Evolutionary conservation across 2,888 invertebrate species (phyloP).

Genomic region (Micropterix aruncella): DNA sequence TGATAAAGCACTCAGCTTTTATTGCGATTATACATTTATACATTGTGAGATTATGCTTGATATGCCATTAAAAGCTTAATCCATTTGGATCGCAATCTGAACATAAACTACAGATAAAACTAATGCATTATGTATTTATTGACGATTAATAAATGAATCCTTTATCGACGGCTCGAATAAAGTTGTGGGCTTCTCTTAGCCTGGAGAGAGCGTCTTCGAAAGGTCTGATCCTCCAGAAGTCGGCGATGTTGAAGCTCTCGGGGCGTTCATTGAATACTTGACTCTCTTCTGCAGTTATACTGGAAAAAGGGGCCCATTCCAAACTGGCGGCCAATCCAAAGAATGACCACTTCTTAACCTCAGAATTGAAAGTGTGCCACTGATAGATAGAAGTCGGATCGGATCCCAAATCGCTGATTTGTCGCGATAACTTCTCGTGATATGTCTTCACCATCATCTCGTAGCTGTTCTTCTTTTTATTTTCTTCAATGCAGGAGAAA

Average conservation of each 20-base stretch:
- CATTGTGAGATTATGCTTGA: no score
- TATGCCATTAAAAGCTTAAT: no score
- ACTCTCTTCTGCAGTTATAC: not conserved
- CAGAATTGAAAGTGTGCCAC: not conserved
- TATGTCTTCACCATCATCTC: not conserved
- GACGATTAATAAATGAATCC: not conserved
- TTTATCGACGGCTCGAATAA: not conserved
- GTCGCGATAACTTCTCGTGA: not conserved
- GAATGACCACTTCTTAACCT: constrained; percentile 1
- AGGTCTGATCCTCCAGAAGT: not conserved
- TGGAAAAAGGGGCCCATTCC: not conserved
- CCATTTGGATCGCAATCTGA: no score
- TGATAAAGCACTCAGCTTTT: no score
- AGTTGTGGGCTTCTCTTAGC: not conserved
- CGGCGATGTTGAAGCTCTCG: not conserved
- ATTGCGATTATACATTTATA: no score
- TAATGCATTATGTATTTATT: no score
- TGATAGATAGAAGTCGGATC: not conserved
- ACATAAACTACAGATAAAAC: no score
- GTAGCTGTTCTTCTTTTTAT: not conserved
- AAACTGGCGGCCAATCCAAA: not conserved
- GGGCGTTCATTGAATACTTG: not conserved
- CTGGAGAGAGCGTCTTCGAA: not conserved
- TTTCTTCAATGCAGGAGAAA: not conserved
- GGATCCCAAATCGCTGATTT: not conserved